Conservation (phyloP, 2,888 invertebrate species). For the Mycalesis mineus region DNA sequence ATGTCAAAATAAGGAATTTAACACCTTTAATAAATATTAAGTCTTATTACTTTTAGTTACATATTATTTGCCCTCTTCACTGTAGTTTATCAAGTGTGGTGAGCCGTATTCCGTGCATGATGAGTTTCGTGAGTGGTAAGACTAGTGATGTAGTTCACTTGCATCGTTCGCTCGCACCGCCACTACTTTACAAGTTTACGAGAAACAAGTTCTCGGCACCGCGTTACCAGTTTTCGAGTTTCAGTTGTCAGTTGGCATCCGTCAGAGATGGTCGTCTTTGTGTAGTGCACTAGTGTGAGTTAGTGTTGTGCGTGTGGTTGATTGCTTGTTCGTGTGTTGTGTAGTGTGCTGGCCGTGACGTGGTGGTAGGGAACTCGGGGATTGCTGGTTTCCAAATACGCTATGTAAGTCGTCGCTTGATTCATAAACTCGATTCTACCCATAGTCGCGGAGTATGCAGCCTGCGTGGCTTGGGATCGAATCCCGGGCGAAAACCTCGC, state of each 20-base stretch:
- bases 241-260: constrained; percentile 20
- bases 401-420: background rate
- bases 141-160: constrained; percentile 9
- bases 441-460: background rate
- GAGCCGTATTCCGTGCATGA: too few species aligned
- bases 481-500: background rate
- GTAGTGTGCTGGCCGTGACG: constrained; percentile 10
- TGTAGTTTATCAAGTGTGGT: too few species aligned
- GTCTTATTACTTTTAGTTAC: too few species aligned
- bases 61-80: too few species aligned
- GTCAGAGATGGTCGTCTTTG: constrained; percentile 10
- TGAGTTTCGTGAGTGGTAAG: background rate
- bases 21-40: too few species aligned
- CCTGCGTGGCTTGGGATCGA: background rate
- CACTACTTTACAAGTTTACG: constrained; percentile 12
- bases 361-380: background rate
- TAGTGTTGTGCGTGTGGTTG: constrained; percentile 21
- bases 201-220: constrained; percentile 24
- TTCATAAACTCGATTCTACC: background rate
- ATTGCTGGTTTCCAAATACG: background rate
- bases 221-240: constrained; percentile 11
- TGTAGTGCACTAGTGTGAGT: background rate
- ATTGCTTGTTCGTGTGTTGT: constrained; percentile 14
- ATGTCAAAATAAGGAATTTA: too few species aligned
- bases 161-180: background rate